Conservation (phyloP, 53 echinoderm and acorn worm genomes). For the Arbacia lixula region DNA sequence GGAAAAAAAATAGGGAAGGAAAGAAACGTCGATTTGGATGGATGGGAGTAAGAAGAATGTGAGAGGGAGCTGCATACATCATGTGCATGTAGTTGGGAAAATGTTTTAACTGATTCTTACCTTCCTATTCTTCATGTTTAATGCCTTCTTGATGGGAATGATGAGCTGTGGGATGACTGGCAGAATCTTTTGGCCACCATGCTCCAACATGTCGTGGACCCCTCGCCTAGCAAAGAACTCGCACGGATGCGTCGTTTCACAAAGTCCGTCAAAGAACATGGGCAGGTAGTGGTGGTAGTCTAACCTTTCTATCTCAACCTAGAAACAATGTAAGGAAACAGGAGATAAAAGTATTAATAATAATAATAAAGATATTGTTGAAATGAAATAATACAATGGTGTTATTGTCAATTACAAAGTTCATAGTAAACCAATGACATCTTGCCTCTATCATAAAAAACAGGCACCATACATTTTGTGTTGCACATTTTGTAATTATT, state of each 20-base stretch:
- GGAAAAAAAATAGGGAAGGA: background rate
- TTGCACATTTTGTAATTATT: no score
- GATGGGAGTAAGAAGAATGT: no score
- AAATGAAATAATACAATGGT: no score
- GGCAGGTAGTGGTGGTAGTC: slow-evolving; percentile 99
- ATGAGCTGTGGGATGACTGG: slow-evolving; percentile 96
- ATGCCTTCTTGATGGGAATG: slow-evolving; percentile 92
- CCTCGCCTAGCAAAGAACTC: slow-evolving; percentile 97
- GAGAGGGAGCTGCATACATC: no score
- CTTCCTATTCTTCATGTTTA: slow-evolving; percentile 73
- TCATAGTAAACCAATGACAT: no score
- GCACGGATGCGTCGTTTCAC: slow-evolving; percentile 93
- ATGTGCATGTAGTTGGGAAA: background rate
- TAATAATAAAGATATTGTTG: no score
- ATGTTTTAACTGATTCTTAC: slow-evolving; percentile 12
- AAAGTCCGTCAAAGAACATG: slow-evolving; percentile 94
- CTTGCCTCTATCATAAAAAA: no score
- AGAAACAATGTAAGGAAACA: slow-evolving; percentile 15
- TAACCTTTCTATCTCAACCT: slow-evolving; percentile 98
- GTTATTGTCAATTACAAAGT: no score
- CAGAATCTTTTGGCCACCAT: slow-evolving; percentile 89
- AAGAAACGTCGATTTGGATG: no score
- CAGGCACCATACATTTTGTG: no score
- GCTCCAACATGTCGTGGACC: slow-evolving; percentile 98
- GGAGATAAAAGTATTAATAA: background rate